Percentiles rank a stretch among this genome's conserved stretches.
Evolutionary conservation across 1,140 invertebrate genomes (phyloP).

Genomic region (Drosophila parvula): DNA sequence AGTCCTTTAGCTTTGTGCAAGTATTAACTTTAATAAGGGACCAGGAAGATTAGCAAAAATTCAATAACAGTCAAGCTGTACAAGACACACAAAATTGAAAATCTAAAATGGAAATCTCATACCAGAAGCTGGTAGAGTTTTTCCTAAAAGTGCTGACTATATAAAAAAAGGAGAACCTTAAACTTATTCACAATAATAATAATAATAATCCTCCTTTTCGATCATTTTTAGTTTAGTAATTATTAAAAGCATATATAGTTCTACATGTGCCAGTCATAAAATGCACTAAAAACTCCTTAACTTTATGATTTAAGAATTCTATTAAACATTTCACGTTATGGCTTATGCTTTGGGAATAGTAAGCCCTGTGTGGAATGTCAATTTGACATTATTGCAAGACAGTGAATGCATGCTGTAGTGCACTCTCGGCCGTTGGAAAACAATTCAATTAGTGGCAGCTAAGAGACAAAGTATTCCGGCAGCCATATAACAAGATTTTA

Average conservation of each 20-base stretch:
- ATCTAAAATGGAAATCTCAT: neutral
- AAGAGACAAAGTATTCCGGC: slow-evolving; percentile 54
- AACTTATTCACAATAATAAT: too few relatives aligned
- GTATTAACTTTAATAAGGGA: neutral
- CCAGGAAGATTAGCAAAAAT: neutral
- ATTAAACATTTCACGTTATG: neutral
- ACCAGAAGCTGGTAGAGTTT: neutral
- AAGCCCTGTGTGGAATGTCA: slow-evolving; percentile 21
- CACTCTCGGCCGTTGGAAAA: slow-evolving; percentile 30
- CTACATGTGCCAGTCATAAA: too few relatives aligned
- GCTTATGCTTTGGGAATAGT: neutral
- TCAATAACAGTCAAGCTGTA: neutral
- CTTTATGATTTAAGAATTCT: neutral
- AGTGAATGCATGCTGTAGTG: slow-evolving; percentile 17
- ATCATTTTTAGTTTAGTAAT: too few relatives aligned
- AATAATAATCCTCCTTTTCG: too few relatives aligned
- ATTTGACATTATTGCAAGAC: slow-evolving; percentile 16
- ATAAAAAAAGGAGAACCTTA: too few relatives aligned
- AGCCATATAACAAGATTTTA: slow-evolving; percentile 65
- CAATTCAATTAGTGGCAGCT: slow-evolving; percentile 66
- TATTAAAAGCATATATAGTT: too few relatives aligned
- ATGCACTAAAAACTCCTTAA: neutral
- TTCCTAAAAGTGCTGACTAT: neutral
- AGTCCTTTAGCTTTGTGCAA: neutral
- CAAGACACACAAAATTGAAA: neutral